Base-by-base conservation (phyloP, 2,113 vertebrate genomes). In the Macrotus californicus region DNA sequence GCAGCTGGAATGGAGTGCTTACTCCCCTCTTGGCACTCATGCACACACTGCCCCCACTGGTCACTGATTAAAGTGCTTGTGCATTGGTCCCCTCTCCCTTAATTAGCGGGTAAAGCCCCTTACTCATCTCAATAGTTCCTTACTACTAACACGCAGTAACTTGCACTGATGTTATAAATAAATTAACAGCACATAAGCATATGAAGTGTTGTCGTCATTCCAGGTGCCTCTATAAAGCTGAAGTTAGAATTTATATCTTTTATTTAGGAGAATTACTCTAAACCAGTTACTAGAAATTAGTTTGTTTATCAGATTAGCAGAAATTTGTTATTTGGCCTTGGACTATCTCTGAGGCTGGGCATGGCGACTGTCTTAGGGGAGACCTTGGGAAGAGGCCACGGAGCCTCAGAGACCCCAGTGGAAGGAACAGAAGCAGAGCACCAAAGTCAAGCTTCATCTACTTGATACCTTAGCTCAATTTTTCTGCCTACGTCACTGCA, bases 281-380 rank as follows among this genome's bases (percentile, higher is more conserved):
- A 88, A 83, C 41, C 56, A 76, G n/a, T 87, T 67, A 29, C 31
- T 67, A 89, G 61, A 85, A 72, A 91, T 64, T 29, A 89, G 4
- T 59, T 84, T 73, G 4, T 59, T 84, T 73, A 54, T 76, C 46
- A 81, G 1, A n/a, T 88, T 69, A 14, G 18, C 77, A 82, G 54
- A 82, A 59, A 93, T 70, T 76, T n/a, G 19, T 39, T 79, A 73
- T 90, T 83, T 83, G 56, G 5, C 13, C 29, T 97, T 92, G 34
- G 36, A 39, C 76, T 82, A 52, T 29, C 70, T 86, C 19, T 46
- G 75, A 83, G 29, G n/a, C n/a, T 1, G 0, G 48, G 41, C 48
- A 24, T 73, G 50, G 21, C 48, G 16, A 82, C n/a, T 7, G 59
- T 41, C 7, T 82, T 69, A 26, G 41, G 1, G 6, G 11, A 89